phyloP scores from a whole-genome alignment of 2,113 vertebrate genomes.

The Myrmecobius fasciatus region DNA sequence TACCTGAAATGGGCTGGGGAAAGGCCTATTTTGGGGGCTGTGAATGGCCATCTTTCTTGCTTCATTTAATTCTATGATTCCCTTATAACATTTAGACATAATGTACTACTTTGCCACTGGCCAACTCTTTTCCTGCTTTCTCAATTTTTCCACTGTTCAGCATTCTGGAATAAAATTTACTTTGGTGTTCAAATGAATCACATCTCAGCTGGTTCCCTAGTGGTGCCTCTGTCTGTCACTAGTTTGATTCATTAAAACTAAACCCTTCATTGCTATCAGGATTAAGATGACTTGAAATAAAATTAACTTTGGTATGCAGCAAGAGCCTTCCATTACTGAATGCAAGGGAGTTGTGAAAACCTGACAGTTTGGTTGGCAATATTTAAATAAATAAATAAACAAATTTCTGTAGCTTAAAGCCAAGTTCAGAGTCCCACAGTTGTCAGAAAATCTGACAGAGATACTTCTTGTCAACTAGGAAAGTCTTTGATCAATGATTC shows the following conservation, averaged over 20 bases:
- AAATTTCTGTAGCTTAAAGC: neutral
- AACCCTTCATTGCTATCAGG: constrained; percentile 65
- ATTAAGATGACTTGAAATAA: constrained; percentile 73
- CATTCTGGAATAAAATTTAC: constrained; percentile 35
- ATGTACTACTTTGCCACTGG: neutral
- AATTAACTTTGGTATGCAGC: constrained; percentile 43
- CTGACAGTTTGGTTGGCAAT: neutral
- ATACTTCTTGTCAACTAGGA: neutral
- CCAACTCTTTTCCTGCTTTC: constrained; percentile 20
- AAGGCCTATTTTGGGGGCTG: neutral
- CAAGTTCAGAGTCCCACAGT: neutral
- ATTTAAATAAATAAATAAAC: constrained; percentile 47
- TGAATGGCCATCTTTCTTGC: neutral
- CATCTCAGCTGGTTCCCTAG: neutral
- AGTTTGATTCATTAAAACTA: constrained; percentile 55
- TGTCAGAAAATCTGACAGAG: constrained; percentile 34
- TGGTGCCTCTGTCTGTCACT: constrained; percentile 37
- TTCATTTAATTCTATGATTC: neutral
- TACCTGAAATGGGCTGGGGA: neutral
- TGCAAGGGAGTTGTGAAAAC: constrained; percentile 49
- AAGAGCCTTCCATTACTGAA: neutral
- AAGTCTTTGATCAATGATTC: neutral
- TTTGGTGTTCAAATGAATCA: constrained; percentile 29
- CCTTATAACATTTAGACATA: neutral
- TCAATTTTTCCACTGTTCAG: constrained; percentile 20